Base-by-base conservation (phyloP, 2,797 vertebrate genomes). In the Lepilemur septentrionalis region DNA sequence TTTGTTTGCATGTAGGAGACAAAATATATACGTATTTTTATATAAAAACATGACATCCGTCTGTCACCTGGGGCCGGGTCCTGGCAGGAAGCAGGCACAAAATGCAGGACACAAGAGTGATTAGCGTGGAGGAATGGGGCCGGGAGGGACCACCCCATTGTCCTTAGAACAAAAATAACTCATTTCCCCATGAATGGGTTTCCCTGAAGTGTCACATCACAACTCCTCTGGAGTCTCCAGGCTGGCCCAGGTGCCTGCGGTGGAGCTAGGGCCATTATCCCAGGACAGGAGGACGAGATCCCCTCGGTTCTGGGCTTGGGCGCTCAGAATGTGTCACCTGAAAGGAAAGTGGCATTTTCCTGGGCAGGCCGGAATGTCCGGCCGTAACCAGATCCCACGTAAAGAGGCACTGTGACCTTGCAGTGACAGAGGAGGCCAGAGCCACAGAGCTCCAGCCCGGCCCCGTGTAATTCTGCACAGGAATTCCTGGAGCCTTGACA, bases 201-300 rank as follows among this genome's bases (percentile, higher is more conserved):
- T 88, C 96, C 97, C 97, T 93, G 92, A 80, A 93, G 94, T 89
- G 95, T 96, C 96, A 72, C 88, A 95, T 94, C 35, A 13, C 83
- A 93, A 95, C 82, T 91, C 96, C 87, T 81, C 22, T 10, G 81
- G 96, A 78, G 70, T 50, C 86, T 86, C 61, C 4, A 2, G 63
- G 55, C 65, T 91, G 70, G 22, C 85, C 81, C 92, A 76, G 94
- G 95, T 93, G 95, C 85, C 63, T 20, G 38, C 38, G 28, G 30
- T 0, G 22, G 85, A 57, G 90, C 7, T 22, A 10, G 43, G 57
- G 55, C 32, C 73, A 59, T 93, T 52, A 65, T 50, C 85, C 55
- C 0, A 9, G 75, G 65, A 32, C 12, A 0, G 28, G 1, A 28
- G 79, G 69, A 91, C 67, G 3, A 10, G 70, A n/a, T 59, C 63